Evolutionary conservation across 2,888 invertebrate species (phyloP).

Genomic region (Pocota personata): DNA sequence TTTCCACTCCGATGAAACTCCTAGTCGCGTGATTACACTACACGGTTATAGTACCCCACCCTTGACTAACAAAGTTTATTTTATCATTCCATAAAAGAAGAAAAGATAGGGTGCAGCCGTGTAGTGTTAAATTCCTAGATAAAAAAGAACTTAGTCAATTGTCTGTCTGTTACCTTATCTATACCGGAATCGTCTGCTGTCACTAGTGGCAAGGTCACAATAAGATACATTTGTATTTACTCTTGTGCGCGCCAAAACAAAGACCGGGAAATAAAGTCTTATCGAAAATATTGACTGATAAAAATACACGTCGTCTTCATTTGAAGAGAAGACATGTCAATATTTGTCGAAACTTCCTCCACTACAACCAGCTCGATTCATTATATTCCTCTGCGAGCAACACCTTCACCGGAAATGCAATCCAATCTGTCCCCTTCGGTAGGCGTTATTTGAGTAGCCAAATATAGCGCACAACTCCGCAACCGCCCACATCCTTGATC

Average conservation of each 20-base stretch:
- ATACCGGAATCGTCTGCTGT: constrained; percentile 5
- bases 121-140: not conserved
- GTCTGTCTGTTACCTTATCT: constrained; percentile 12
- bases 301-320: not conserved
- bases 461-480: constrained; percentile 15
- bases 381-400: not conserved
- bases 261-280: not conserved
- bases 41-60: no score
- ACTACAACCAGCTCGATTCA: not conserved
- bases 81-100: not conserved
- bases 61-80: not conserved
- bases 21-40: no score
- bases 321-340: not conserved
- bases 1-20: no score
- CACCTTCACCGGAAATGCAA: constrained; percentile 42
- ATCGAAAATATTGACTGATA: not conserved
- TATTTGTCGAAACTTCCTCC: constrained; percentile 1
- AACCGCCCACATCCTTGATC: constrained; percentile 66
- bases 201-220: constrained; percentile 1
- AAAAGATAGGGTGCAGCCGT: not conserved
- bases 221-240: not conserved
- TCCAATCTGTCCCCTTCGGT: not conserved
- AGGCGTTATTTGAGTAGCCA: constrained; percentile 29
- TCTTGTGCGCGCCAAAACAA: not conserved
- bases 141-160: not conserved